Percentiles rank a stretch among this genome's conserved stretches.
Conservation (phyloP, 2,888 invertebrate species). For the Geophilus truncorum region DNA sequence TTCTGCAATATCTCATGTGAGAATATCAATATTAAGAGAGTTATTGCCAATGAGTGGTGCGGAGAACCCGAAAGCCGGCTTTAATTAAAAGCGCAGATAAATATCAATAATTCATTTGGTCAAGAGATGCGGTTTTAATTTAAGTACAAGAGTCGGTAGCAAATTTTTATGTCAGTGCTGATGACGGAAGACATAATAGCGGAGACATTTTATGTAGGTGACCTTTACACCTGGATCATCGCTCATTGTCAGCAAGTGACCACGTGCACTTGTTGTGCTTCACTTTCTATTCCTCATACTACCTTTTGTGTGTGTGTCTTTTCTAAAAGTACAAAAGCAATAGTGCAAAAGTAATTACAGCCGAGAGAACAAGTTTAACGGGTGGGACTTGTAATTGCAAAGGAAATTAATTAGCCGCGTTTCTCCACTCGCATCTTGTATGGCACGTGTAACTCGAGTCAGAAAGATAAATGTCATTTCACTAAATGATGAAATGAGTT, state of each 20-base stretch:
- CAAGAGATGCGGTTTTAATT: neutral
- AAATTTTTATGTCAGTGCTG: neutral
- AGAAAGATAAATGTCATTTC: slow-evolving; percentile 1
- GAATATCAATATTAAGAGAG: no score
- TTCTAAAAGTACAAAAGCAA: slow-evolving; percentile 13
- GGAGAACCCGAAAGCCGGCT: neutral
- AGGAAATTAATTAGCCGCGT: slow-evolving; percentile 21
- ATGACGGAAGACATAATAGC: slow-evolving; percentile 9
- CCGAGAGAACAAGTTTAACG: neutral
- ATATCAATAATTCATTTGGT: neutral
- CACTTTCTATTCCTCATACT: neutral
- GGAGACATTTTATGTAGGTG: neutral
- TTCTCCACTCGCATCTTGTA: neutral
- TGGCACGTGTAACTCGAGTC: neutral
- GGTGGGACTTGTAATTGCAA: slow-evolving; percentile 18
- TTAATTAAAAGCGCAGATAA: neutral
- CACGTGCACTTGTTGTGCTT: slow-evolving; percentile 7
- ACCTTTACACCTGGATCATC: neutral
- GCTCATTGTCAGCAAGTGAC: slow-evolving; percentile 14
- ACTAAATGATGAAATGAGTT: neutral
- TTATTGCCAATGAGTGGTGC: neutral
- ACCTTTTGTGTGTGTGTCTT: neutral
- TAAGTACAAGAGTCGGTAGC: neutral
- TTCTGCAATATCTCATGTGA: no score
- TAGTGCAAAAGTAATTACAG: slow-evolving; percentile 15